Evolutionary conservation across 1,140 invertebrate species (phyloP), one percentile per base, ranked within the genome.

Genomic region (Eurytemora carolleeae): DNA sequence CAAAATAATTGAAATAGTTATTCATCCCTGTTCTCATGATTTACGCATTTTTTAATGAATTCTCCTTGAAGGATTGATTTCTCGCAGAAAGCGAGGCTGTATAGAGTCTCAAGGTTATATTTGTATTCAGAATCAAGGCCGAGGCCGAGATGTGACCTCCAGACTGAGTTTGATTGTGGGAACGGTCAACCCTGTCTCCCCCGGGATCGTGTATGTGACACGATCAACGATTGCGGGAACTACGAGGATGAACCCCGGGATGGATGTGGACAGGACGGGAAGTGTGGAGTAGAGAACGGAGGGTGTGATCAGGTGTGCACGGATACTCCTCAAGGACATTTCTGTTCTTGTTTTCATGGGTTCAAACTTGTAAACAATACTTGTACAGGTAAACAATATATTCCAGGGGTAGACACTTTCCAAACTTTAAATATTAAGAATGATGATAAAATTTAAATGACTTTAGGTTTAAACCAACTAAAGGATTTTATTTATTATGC

Each of bases 261-360:
- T 53, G 76, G 79, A 60, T 89, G 86, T 68, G 79, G 78, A 1
- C 71, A 79, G 12, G 31, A 44, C 7, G 85, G 93, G 70, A 86
- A 87, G 69, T 94, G 89, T 67, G 69, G 73, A 1, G 72, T 75
- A 19, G 80, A 85, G 65, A 93, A 92, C 68, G 87, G 87, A 1
- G 84, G 83, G n/a, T 93, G 89, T 70, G 80, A 81, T 17, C 87
- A 94, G 69, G 75, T 75, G 55, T 90, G 87, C 69, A 75, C 86
- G 1, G 85, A 90, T 68, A 79, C 82, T 12, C 79, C 80, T 0
- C 81, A 81, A 53, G 82, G 84, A 1, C 85, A 80, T 70, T 80
- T 82, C 69, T 90, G 87, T 67, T 80, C 83, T 24, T 91, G 87
- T 69, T 75, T 79, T 18, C 72, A 75, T 31, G 86, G 87, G 31